Conservation (phyloP, 2,797 vertebrate species). For the Manis javanica region DNA sequence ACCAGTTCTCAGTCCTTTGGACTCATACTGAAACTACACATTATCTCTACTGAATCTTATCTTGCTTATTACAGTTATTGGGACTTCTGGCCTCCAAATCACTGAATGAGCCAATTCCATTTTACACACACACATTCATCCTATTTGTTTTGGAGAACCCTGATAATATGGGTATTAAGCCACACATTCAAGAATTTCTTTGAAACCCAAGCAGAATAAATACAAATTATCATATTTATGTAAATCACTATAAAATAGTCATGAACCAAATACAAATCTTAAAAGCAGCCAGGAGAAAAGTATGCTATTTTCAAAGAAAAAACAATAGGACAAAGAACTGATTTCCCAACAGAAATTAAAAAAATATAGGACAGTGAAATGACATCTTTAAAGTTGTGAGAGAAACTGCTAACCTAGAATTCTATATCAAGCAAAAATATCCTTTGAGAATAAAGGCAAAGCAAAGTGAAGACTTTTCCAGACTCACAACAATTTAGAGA, state of each 20-base stretch:
- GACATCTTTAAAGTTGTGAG: neutral
- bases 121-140: neutral
- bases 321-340: neutral
- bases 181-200: conserved; percentile 10
- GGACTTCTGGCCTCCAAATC: neutral
- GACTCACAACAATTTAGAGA: neutral
- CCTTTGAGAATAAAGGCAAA: neutral
- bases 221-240: neutral
- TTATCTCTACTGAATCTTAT: neutral
- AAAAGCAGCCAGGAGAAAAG: neutral
- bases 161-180: neutral
- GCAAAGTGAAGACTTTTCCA: neutral
- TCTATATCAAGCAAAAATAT: neutral
- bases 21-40: neutral
- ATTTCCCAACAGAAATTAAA: neutral
- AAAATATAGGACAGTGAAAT: neutral
- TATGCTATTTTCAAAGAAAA: neutral
- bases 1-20: neutral
- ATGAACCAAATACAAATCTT: neutral
- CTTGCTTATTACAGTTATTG: neutral
- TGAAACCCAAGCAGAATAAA: neutral
- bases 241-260: neutral
- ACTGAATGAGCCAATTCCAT: neutral
- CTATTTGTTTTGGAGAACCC: neutral
- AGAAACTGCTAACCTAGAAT: neutral